Evolutionary conservation across 2,888 invertebrate species (phyloP).

Genomic region (Lymantria dispar): DNA sequence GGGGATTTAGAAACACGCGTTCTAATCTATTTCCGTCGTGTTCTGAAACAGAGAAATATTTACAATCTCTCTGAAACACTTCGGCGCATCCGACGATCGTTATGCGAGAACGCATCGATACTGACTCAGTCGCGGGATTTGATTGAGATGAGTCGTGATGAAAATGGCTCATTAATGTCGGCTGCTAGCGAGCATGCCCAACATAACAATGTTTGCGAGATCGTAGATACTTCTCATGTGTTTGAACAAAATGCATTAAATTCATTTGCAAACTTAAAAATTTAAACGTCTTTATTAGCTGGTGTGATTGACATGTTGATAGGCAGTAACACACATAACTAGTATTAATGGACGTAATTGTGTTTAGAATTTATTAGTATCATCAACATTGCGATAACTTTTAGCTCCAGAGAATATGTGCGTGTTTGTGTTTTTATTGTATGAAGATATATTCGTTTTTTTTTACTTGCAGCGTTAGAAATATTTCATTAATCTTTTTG

Average conservation of each 20-base stretch:
- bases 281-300: constrained; percentile 2
- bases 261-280: constrained; percentile 2
- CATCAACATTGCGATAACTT: constrained; percentile 21
- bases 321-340: constrained; percentile 9
- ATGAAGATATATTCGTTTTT: too few species aligned
- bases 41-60: constrained; percentile 82
- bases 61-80: constrained; percentile 81
- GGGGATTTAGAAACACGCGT: constrained; percentile 82
- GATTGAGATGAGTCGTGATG: constrained; percentile 67
- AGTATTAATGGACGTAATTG: constrained; percentile 18
- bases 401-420: constrained; percentile 11
- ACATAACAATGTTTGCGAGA: constrained; percentile 31
- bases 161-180: constrained; percentile 66
- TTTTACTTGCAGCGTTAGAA: constrained; percentile 12
- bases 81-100: constrained; percentile 81
- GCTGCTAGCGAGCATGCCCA: constrained; percentile 44
- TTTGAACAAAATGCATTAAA: constrained; percentile 9
- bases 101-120: constrained; percentile 76
- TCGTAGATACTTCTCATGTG: constrained; percentile 23
- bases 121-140: constrained; percentile 65
- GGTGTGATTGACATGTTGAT: constrained; percentile 14
- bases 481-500: constrained; percentile 26
- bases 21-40: constrained; percentile 80
- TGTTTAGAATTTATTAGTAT: constrained; percentile 24
- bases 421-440: constrained; percentile 22